Percentiles rank a stretch among this genome's conserved stretches.
Evolutionary conservation across 1,140 invertebrate genomes (phyloP).

Genomic region (Sweltsa coloradensis): DNA sequence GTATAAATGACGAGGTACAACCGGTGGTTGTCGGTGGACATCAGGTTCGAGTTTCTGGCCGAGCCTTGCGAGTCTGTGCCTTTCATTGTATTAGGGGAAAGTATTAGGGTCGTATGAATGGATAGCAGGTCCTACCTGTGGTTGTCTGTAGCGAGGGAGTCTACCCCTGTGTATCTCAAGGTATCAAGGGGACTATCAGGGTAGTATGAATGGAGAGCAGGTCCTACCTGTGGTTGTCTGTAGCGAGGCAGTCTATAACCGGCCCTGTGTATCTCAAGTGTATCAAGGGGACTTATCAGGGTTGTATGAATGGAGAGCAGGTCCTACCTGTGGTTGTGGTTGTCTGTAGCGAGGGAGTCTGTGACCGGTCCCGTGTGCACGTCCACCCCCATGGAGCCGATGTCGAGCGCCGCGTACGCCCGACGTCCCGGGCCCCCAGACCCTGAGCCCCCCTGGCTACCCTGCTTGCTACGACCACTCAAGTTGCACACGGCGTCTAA

Average conservation of each 20-base stretch:
- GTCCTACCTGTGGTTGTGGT: conserved; percentile 5
- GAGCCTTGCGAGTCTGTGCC: no score
- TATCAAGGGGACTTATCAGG: no score
- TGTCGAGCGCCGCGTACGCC: conserved; percentile 48
- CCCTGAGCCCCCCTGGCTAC: conserved; percentile 24
- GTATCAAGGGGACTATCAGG: no score
- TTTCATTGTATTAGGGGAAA: no score
- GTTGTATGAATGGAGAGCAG: no score
- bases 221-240: conserved; percentile 7
- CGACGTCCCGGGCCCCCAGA: conserved; percentile 39
- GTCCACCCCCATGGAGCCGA: conserved; percentile 59
- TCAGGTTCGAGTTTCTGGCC: no score
- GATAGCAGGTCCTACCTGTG: background rate
- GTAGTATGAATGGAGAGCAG: no score
- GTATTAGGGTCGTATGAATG: no score
- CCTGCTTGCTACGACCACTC: conserved; percentile 18
- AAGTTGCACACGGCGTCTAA: conserved; percentile 41
- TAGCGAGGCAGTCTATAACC: conserved; percentile 1
- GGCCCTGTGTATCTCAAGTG: conserved; percentile 46
- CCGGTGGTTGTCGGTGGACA: no score
- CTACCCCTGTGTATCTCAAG: conserved; percentile 35
- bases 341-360: conserved; percentile 4
- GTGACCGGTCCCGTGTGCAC: conserved; percentile 40
- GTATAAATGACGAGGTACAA: no score
- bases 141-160: conserved; percentile 7